Conservation (phyloP, 2,797 vertebrate species). For the Coendou prehensilis region DNA sequence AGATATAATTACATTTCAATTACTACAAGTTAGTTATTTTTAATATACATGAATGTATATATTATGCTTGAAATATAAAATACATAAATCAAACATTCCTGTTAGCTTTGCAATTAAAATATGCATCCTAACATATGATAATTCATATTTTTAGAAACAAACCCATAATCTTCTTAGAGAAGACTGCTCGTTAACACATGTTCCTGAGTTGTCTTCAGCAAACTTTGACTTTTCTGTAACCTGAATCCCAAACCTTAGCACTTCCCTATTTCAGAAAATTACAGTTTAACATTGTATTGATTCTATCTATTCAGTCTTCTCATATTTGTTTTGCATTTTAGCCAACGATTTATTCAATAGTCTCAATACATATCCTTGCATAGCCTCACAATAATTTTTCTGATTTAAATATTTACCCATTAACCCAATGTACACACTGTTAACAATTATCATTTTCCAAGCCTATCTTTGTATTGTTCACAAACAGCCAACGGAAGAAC, state of each 20-base stretch:
- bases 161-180: neutral
- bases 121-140: neutral
- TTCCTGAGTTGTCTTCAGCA: too few species aligned
- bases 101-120: constrained; percentile 1
- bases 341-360: neutral
- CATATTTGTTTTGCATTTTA: neutral
- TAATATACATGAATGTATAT: neutral
- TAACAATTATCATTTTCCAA: neutral
- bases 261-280: neutral
- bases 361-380: neutral
- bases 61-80: neutral
- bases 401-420: neutral
- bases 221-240: neutral
- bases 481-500: neutral
- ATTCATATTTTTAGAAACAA: neutral
- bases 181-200: neutral
- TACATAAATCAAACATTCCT: neutral
- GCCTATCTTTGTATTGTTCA: neutral
- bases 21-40: neutral
- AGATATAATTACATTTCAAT: neutral
- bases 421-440: neutral
- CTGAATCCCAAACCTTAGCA: neutral
- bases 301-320: neutral
- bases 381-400: neutral
- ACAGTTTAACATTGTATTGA: neutral